Base-by-base conservation (phyloP, 2,888 invertebrate species). In the Aquatica leii region DNA sequence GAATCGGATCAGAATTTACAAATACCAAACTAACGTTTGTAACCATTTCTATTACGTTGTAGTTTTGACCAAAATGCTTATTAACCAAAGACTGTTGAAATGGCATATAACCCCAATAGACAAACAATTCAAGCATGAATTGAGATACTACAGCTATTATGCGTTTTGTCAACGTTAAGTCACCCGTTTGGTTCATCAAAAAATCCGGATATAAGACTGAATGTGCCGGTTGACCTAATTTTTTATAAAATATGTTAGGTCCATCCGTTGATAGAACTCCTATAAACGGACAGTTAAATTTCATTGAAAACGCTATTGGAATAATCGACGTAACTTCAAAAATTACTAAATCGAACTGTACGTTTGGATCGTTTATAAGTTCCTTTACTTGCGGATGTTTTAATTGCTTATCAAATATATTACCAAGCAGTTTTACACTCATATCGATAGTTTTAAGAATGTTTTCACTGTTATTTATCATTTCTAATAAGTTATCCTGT, bases 141-240 rank as follows among this genome's bases (percentile, higher is more conserved):
- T 14, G 14, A 43, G n/a, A 43, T 20, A n/a, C 17, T 56, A 17
- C n/a, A 2, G 11, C 3, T 12, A 17, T 34, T 6, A 56, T 1
- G 5, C 56, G 46, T 15, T 56, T 48, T 11, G 6, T 17, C n/a
- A 56, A 46, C n/a, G 24, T 48, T 35, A n/a, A n/a, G n/a, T n/a
- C n/a, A n/a, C n/a, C n/a, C n/a, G n/a, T n/a, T n/a, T n/a, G n/a
- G n/a, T n/a, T n/a, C n/a, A n/a, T n/a, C n/a, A n/a, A n/a, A n/a
- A n/a, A n/a, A 15, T 24, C 41, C 21, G 85, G 84, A 73, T 84
- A 86, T 14, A 83, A 71, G 9, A 83, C 73, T 0, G 86, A 85
- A 76, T 87, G 84, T 2, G 80, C 80, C 0, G 86, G 84, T 71
- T 82, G 83, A 5, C 86, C 86, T 63, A 86, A 82, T 0, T 83